A percentile compares a stretch with the other conserved stretches of the same genome.
These are phyloP conservation scores for Pelodiscus sinensis DNA, from an alignment of 2,113 vertebrate species.

Conservation along the genomic window DNA sequence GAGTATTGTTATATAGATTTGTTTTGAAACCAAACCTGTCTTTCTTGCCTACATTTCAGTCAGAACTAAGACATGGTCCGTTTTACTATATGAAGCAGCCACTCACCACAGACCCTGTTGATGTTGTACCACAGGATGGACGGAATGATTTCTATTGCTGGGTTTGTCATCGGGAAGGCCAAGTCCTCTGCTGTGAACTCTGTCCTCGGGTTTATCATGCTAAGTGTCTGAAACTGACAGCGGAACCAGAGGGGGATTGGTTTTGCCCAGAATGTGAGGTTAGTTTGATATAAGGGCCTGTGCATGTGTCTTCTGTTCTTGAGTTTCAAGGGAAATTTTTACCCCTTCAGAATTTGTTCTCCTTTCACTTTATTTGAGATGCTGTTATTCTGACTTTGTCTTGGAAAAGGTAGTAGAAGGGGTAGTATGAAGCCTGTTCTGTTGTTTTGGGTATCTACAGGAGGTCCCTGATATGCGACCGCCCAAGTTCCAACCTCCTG, in stretches of 20 bases:
- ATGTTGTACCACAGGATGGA: conserved; percentile 99
- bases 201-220: conserved; percentile 99
- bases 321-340: neutral
- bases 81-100: conserved; percentile 99
- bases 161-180: conserved; percentile 99
- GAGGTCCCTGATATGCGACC: no score
- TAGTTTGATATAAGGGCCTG: conserved; percentile 70
- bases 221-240: conserved; percentile 99
- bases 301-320: conserved; percentile 17
- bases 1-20: conserved; percentile 79
- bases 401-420: neutral
- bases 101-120: conserved; percentile 99
- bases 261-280: conserved; percentile 99
- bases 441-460: neutral
- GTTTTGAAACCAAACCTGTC: conserved; percentile 97
- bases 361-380: neutral
- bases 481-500: no score
- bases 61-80: conserved; percentile 99
- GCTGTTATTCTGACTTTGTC: neutral
- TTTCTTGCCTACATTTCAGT: conserved; percentile 99
- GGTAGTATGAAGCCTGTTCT: neutral
- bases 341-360: neutral
- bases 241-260: conserved; percentile 99
- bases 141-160: conserved; percentile 99
- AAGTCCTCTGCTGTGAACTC: conserved; percentile 99